Evolutionary conservation across 2,797 vertebrate species (phyloP).

Genomic region (Synaphobranchus kaupii): DNA sequence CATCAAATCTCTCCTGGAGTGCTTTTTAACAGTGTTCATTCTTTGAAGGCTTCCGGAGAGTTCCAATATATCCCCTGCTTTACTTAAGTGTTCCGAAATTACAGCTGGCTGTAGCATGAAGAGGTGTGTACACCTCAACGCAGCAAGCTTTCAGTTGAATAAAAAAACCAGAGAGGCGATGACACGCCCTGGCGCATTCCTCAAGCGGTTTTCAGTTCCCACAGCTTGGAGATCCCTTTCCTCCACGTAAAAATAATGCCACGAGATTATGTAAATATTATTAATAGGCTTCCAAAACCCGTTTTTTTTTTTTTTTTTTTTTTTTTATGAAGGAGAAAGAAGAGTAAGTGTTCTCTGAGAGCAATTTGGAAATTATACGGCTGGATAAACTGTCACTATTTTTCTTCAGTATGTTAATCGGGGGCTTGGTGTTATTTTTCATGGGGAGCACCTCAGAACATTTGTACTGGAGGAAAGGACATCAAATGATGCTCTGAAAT

Average conservation of each 20-base stretch:
- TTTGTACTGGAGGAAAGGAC: slow-evolving; percentile 69
- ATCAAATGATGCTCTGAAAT: slow-evolving; percentile 85
- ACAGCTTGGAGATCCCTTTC: slow-evolving; percentile 1
- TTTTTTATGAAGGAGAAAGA: slow-evolving; percentile 11
- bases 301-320: slow-evolving; percentile 17
- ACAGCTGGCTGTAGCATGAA: slow-evolving; percentile 5
- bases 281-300: slow-evolving; percentile 48
- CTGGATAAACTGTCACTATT: slow-evolving; percentile 63
- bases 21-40: slow-evolving; percentile 12
- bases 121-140: not conserved
- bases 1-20: slow-evolving; percentile 20
- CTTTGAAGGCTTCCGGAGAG: slow-evolving; percentile 14
- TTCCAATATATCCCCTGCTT: not conserved
- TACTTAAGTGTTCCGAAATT: not conserved
- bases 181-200: not conserved
- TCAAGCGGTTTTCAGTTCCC: not conserved
- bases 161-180: not conserved
- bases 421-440: slow-evolving; percentile 57
- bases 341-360: slow-evolving; percentile 39
- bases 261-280: slow-evolving; percentile 38
- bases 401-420: slow-evolving; percentile 65
- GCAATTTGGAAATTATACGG: slow-evolving; percentile 58
- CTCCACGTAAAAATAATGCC: slow-evolving; percentile 18
- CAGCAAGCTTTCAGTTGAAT: not conserved
- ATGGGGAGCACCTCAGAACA: slow-evolving; percentile 58